Evolutionary conservation across 1,140 invertebrate species (phyloP).

Genomic region (Drosophila yakuba): DNA sequence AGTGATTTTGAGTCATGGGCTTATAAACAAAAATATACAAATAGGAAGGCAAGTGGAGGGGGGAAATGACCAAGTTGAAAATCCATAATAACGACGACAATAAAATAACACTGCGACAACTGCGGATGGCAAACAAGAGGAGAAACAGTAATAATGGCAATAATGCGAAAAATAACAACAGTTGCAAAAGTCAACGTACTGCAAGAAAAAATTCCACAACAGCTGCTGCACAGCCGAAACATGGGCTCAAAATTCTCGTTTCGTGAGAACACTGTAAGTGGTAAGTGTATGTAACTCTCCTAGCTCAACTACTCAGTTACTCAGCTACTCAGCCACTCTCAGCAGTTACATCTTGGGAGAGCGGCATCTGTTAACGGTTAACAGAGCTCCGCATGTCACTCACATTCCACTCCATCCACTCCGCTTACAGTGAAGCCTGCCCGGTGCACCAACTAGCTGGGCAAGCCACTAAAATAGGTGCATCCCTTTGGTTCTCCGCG

Average conservation of each 20-base stretch:
- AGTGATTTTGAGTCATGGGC: no score
- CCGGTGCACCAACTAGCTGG: not conserved
- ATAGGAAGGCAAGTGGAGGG: not conserved
- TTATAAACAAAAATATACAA: conserved; percentile 36
- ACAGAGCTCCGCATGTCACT: conserved; percentile 20
- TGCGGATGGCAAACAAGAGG: conserved; percentile 40
- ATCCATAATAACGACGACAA: conserved; percentile 56
- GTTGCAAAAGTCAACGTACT: conserved; percentile 77
- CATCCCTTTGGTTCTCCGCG: no score
- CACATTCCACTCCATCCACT: not conserved
- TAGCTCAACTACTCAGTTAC: not conserved
- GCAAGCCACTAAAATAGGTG: no score
- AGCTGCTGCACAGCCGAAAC: conserved; percentile 45
- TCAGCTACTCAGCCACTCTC: not conserved
- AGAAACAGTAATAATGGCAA: conserved; percentile 33
- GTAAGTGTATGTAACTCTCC: conserved; percentile 20
- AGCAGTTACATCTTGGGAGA: conserved; percentile 8
- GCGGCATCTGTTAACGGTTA: conserved; percentile 12
- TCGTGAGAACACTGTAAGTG: conserved; percentile 42
- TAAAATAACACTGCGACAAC: conserved; percentile 45
- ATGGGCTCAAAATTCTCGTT: conserved; percentile 33
- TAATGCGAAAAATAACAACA: conserved; percentile 46
- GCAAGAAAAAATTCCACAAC: conserved; percentile 53
- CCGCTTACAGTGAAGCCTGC: not conserved
- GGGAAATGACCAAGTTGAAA: conserved; percentile 17